Base-by-base conservation (phyloP, 1,140 invertebrate genomes). In the Saccostrea cuccullata region DNA sequence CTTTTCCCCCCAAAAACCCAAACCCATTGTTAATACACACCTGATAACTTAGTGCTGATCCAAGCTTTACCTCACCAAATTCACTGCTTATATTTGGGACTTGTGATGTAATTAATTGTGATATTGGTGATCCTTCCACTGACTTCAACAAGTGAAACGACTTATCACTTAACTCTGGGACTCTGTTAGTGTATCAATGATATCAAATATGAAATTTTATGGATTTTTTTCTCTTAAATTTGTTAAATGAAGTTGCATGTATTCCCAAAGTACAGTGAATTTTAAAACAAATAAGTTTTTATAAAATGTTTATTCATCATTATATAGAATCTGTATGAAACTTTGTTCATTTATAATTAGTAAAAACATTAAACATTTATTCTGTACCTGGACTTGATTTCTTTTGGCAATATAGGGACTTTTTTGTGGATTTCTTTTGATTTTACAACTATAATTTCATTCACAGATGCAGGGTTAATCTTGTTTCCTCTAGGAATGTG, bases 401-500 rank as follows among this genome's bases (percentile, higher is more conserved):
- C 36, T 23, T 83, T 83, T 83, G 82, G 82, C 55, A 83, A 12
- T 8, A 83, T 55, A 55, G 82, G 82, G 3, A 23, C 82, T 8
- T 23, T 47, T 23, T 83, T 83, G 13, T 23, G 15, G 82, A 20
- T 83, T 47, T 83, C 40, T 85, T 85, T 85, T 20, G 84, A 12
- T 26, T 85, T 56, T 26, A 60, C 56, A 12, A 85, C 56, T 23
- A 36, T 58, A 23, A 85, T 60, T 15, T 60, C 20, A 15, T n/a
- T 56, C 30, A 60, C 23, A 30, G 84, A n/a, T 17, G 20, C 55
- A 20, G 90, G 87, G 2, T 86, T 55, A 9, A 88, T 89, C 87
- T 91, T 90, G 20, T 85, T 84, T 82, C 90, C 90, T 56, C 90
- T 83, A 47, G 89, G 86, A 26, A 90, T 67, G 87, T 90, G 85